These are phyloP conservation scores for Podotricha telesiphe DNA, from an alignment of 2,888 invertebrate species.

Conservation along the genomic window DNA sequence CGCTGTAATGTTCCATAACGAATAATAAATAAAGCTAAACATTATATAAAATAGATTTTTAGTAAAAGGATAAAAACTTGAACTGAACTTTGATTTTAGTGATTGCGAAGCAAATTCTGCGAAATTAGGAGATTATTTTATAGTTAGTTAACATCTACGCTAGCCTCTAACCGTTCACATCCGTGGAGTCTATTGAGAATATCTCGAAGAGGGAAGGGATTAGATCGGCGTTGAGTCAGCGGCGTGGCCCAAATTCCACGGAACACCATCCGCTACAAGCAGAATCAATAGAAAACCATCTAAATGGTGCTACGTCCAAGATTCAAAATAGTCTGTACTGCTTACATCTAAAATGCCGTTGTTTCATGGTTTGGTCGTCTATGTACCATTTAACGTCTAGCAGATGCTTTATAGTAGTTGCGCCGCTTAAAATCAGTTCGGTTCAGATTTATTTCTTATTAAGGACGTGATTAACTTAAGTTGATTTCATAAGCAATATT, in stretches of 20 bases:
- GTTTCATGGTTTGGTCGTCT: constrained; percentile 63
- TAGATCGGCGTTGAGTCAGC: constrained; percentile 79
- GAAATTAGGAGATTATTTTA: constrained; percentile 25
- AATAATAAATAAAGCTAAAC: background rate
- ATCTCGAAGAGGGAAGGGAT: constrained; percentile 72
- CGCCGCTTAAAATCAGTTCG: constrained; percentile 49
- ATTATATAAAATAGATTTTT: constrained; percentile 6
- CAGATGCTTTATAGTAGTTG: constrained; percentile 66
- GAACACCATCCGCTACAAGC: constrained; percentile 68
- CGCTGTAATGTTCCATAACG: background rate
- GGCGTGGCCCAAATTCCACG: constrained; percentile 79
- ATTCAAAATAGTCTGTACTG: constrained; percentile 51
- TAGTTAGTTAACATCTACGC: constrained; percentile 23
- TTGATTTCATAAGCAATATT: background rate
- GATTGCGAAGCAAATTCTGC: constrained; percentile 24
- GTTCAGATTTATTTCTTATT: constrained; percentile 29
- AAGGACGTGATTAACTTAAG: background rate
- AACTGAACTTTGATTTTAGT: constrained; percentile 24
- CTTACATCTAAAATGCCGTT: constrained; percentile 60
- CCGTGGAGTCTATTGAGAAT: constrained; percentile 59
- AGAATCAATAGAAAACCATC: constrained; percentile 57
- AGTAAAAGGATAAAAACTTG: background rate
- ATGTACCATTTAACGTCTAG: constrained; percentile 64
- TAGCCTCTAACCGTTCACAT: constrained; percentile 50
- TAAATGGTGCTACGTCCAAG: constrained; percentile 49